Evolutionary conservation across 2,797 vertebrate genomes (phyloP).

Genomic region (Molossus molossus): DNA sequence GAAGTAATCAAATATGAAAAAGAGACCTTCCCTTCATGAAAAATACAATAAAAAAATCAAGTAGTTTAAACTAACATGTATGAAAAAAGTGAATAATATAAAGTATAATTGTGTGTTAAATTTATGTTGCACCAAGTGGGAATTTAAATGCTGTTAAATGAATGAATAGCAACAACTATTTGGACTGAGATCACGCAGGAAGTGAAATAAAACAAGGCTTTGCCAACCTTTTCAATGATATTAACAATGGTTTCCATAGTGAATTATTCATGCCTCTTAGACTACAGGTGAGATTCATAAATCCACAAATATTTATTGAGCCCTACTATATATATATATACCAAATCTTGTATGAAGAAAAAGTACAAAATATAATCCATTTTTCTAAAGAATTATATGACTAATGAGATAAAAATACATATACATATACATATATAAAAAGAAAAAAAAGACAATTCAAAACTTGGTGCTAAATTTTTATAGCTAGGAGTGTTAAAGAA

Average conservation of each 20-base stretch:
- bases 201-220: not conserved
- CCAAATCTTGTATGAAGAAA: not conserved
- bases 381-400: not conserved
- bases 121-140: not conserved
- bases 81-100: not conserved
- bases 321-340: not conserved
- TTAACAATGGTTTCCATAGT: not conserved
- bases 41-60: slow-evolving; percentile 29
- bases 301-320: not conserved
- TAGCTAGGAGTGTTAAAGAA: not conserved
- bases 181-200: not conserved
- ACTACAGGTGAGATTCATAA: not conserved
- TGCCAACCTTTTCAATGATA: not conserved
- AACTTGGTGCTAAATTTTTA: slow-evolving; percentile 14
- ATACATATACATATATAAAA: not conserved
- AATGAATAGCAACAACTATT: not conserved
- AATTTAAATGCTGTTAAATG: slow-evolving; percentile 9
- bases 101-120: slow-evolving; percentile 11
- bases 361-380: not conserved
- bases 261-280: not conserved
- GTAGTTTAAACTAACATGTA: not conserved
- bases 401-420: not conserved
- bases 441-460: not conserved
- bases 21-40: not conserved
- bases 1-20: not conserved